These are phyloP conservation scores for Heterocephalus glaber DNA, from an alignment of 2,113 vertebrate species.

Conservation along the genomic window DNA sequence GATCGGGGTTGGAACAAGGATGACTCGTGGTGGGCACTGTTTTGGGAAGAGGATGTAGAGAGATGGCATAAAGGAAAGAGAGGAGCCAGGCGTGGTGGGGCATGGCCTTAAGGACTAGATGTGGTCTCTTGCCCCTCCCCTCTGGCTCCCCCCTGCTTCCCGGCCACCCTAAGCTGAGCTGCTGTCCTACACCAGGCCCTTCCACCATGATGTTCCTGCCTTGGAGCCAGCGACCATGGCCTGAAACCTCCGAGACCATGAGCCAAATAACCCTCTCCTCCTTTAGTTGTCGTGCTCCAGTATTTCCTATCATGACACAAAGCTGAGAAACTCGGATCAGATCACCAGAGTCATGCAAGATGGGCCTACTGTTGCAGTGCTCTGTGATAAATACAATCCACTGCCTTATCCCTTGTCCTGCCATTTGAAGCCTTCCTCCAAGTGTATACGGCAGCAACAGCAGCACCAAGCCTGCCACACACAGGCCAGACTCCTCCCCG, in stretches of 20 bases:
- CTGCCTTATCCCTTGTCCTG: not conserved
- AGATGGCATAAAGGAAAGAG: not conserved
- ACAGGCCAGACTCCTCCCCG: not conserved
- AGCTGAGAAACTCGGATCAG: not conserved
- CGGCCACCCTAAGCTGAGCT: not conserved
- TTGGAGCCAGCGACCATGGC: not conserved
- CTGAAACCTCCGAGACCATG: not conserved
- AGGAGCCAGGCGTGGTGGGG: not conserved
- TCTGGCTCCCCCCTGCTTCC: not conserved
- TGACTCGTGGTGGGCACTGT: not conserved
- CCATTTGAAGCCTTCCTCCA: not conserved
- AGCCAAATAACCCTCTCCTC: not conserved
- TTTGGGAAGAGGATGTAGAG: not conserved
- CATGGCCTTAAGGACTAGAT: not conserved
- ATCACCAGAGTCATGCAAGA: not conserved
- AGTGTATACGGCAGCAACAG: not conserved
- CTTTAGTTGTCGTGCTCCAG: not conserved
- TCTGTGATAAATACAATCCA: not conserved
- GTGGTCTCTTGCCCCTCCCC: not conserved
- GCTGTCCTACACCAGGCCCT: not conserved
- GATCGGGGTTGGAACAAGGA: not conserved
- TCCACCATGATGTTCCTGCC: not conserved
- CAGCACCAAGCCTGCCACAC: not conserved
- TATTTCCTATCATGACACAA: not conserved
- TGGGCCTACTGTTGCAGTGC: not conserved